Conservation (phyloP, 2,113 vertebrate species). For the Tylochromis polylepis region DNA sequence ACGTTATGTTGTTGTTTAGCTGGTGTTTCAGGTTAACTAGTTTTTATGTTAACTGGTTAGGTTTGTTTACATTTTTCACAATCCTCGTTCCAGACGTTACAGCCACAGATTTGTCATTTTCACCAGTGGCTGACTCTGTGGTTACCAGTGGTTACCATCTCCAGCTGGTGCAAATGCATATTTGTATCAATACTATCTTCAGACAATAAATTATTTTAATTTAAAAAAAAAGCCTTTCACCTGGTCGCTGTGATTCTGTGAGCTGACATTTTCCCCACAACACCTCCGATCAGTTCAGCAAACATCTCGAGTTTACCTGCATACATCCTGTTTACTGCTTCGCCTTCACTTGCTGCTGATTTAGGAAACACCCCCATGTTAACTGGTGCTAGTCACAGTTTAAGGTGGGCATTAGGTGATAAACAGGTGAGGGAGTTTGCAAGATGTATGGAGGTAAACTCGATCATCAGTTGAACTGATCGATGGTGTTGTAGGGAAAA, state of each 20-base stretch:
- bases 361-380: neutral
- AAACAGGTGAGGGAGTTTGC: neutral
- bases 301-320: neutral
- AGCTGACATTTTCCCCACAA: neutral
- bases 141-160: neutral
- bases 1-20: neutral
- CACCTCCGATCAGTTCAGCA: neutral
- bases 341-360: neutral
- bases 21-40: neutral
- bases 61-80: neutral
- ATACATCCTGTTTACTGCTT: neutral
- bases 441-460: neutral
- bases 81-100: neutral
- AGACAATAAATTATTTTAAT: neutral
- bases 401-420: neutral
- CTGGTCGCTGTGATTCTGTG: neutral
- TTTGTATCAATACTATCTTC: neutral
- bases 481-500: too few species aligned
- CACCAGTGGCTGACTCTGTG: neutral
- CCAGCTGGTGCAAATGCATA: neutral
- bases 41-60: neutral
- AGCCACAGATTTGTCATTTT: neutral
- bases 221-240: neutral
- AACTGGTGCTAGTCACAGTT: neutral
- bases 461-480: too few species aligned